phyloP scores from a whole-genome alignment of 2,888 invertebrate genomes.

The Eremobia ochroleuca region DNA sequence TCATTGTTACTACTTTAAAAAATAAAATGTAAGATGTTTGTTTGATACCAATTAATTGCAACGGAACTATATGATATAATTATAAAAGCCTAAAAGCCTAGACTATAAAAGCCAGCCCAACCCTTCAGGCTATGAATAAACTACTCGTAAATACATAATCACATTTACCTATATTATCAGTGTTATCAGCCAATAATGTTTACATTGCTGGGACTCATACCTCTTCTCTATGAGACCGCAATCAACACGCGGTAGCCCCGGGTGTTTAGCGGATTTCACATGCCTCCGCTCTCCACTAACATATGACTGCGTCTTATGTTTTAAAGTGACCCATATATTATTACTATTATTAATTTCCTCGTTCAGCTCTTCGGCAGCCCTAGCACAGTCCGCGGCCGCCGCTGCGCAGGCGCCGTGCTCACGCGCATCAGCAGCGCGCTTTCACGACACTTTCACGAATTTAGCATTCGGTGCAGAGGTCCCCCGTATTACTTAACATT shows the following conservation, averaged over 20 bases:
- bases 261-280: not conserved
- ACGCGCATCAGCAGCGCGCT: conserved; percentile 73
- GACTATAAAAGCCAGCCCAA: not conserved
- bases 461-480: conserved; percentile 79
- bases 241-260: too few species aligned
- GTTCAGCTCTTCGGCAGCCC: conserved; percentile 40
- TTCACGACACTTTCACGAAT: conserved; percentile 84
- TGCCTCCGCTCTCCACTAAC: not conserved
- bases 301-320: not conserved
- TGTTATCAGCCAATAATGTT: not conserved
- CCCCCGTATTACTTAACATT: conserved; percentile 56
- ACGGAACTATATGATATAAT: too few species aligned
- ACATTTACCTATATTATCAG: not conserved
- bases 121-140: not conserved
- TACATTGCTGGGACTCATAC: not conserved
- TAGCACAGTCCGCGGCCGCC: conserved; percentile 28
- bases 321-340: not conserved
- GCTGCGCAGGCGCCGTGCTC: conserved; percentile 61
- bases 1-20: conserved; percentile 3
- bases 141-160: not conserved
- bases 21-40: conserved; percentile 1
- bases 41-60: conserved; percentile 6
- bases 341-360: not conserved
- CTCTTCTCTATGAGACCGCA: too few species aligned
- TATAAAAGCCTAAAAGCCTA: too few species aligned